Evolutionary conservation across 1,140 invertebrate species (phyloP).

Genomic region (Drosophila prosaltans): DNA sequence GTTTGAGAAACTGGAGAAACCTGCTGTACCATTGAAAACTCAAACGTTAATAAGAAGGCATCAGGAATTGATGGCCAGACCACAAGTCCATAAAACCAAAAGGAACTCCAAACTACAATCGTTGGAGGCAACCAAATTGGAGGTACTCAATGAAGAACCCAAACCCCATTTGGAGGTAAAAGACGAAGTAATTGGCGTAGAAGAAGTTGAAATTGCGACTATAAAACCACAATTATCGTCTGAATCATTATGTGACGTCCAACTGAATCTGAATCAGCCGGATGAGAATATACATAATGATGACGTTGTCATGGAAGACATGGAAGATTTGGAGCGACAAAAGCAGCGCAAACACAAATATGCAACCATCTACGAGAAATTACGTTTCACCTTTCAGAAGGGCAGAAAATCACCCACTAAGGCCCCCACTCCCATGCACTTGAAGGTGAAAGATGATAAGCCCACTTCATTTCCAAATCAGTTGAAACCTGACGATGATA

Average conservation of each 20-base stretch:
- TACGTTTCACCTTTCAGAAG: constrained; percentile 65
- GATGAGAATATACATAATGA: constrained; percentile 14
- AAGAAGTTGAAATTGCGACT: constrained; percentile 26
- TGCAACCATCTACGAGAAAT: constrained; percentile 75
- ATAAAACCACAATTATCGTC: constrained; percentile 13
- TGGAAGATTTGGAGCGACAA: constrained; percentile 43
- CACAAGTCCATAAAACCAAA: constrained; percentile 9
- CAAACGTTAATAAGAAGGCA: constrained; percentile 68
- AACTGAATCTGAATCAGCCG: constrained; percentile 21
- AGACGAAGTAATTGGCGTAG: constrained; percentile 18
- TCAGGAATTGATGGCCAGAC: constrained; percentile 53
- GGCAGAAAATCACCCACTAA: constrained; percentile 49
- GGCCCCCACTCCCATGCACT: neutral
- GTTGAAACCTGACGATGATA: neutral
- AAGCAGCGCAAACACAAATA: constrained; percentile 77
- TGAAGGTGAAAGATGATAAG: neutral
- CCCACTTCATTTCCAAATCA: neutral
- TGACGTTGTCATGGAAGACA: constrained; percentile 1
- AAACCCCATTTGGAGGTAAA: constrained; percentile 44
- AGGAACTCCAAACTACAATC: constrained; percentile 25
- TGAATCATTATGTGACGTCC: constrained; percentile 7
- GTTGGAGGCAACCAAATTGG: constrained; percentile 27
- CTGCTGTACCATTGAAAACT: constrained; percentile 79
- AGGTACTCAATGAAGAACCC: constrained; percentile 52
- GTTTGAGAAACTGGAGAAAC: constrained; percentile 83